Conservation (phyloP, 2,888 invertebrate genomes). For the Ligdia adustata region DNA sequence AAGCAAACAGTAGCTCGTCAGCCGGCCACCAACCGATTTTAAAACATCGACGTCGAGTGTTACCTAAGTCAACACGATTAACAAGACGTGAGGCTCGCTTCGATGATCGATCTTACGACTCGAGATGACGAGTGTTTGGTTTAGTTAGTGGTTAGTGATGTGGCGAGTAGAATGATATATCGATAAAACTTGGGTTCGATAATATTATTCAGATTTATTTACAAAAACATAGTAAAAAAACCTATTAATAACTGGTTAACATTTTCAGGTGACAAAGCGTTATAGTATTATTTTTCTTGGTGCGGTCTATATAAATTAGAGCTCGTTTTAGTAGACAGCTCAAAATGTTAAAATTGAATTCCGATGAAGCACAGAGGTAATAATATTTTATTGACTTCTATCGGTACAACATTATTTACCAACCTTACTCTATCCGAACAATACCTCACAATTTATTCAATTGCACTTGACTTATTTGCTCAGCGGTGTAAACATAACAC, state of each 20-base stretch:
- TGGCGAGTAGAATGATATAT: slow-evolving; percentile 11
- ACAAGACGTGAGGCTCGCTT: slow-evolving; percentile 54
- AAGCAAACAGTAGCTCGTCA: slow-evolving; percentile 64
- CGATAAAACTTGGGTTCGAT: too few species aligned
- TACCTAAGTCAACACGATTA: slow-evolving; percentile 75
- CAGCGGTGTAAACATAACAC: slow-evolving; percentile 72
- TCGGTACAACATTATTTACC: slow-evolving; percentile 26
- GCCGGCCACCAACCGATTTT: slow-evolving; percentile 69
- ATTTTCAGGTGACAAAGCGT: too few species aligned
- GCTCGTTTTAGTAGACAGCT: too few species aligned
- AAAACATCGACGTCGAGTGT: slow-evolving; percentile 67
- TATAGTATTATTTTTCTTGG: too few species aligned
- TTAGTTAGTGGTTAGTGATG: slow-evolving; percentile 50
- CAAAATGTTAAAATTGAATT: too few species aligned
- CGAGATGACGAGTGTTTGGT: slow-evolving; percentile 56
- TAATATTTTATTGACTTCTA: too few species aligned
- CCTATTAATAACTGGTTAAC: too few species aligned
- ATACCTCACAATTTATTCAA: slow-evolving; percentile 57
- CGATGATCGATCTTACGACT: slow-evolving; percentile 68
- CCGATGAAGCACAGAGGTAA: too few species aligned
- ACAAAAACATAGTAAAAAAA: too few species aligned
- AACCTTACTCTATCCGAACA: slow-evolving; percentile 48
- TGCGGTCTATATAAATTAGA: too few species aligned
- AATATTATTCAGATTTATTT: too few species aligned
- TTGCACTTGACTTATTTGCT: slow-evolving; percentile 60